Base-by-base conservation (phyloP, 2,888 invertebrate genomes). In the Fabriciana adippe region DNA sequence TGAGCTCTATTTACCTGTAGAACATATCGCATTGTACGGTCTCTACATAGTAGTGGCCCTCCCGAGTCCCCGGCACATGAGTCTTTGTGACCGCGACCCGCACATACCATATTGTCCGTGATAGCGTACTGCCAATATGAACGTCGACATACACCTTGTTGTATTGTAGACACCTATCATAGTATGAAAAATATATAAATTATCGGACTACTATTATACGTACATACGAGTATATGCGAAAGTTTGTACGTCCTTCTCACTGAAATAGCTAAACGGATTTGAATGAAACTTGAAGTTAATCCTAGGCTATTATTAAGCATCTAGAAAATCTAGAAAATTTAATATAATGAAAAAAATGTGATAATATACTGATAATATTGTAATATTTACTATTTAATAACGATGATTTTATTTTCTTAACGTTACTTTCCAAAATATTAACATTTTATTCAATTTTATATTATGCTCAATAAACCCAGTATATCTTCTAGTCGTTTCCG, bases 21-120 rank as follows among this genome's bases (percentile, higher is more conserved):
- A 69, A 86, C 95, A 94, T 80, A 97, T 92, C 76, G 95, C 94
- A 94, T 93, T 15, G 90, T 90, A 0, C 90, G 90, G 74, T 95
- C 94, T 18, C 92, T 84, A 73, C 94, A 94, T 0, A 94, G 84
- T 55, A 94, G 81, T 0, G 94, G 94, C 0, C 94, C 93, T 45
- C 94, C 92, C 13, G 94, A 88, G 88, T 99, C 98, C 0, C 98
- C 98, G 0, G 97, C 97, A 84, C 98, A 98, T 0, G 98, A 97
- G 87, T 99, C 98, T 55, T 96, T 94, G 71, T 95, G 94, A 1
- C 98, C 98, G 5, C 96, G 95, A 0, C 98, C 98, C 6, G 98
- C 98, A 81, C 98, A 99, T 83, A 99, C 96, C 97, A 99, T 98
- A 85, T 97, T 97, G 69, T 95, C 94, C 0, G 97, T 97, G 63